Percentiles rank a stretch among this genome's conserved stretches.
These are phyloP conservation scores for Fulica atra DNA, from an alignment of 2,113 vertebrate species.

Conservation along the genomic window DNA sequence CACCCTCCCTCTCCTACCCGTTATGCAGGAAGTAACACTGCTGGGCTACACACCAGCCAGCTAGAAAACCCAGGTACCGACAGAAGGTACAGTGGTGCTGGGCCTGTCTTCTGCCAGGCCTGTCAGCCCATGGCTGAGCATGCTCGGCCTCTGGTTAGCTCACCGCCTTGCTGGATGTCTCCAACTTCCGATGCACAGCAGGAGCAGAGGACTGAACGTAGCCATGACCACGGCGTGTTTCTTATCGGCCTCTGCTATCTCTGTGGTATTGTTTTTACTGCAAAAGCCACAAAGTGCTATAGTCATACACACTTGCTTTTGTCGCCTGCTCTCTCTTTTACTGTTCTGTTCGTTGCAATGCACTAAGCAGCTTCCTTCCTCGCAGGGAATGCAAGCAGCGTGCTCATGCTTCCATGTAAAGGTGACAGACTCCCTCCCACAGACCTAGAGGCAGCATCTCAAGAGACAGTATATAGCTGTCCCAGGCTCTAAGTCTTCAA, in stretches of 20 bases:
- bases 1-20: background rate
- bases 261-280: slow-evolving; percentile 4
- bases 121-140: background rate
- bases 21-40: background rate
- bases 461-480: background rate
- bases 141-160: background rate
- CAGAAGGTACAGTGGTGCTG: fast-evolving
- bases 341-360: background rate
- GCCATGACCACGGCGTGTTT: background rate
- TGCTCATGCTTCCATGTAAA: background rate
- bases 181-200: background rate
- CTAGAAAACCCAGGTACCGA: background rate
- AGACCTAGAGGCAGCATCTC: background rate
- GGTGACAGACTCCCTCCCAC: background rate
- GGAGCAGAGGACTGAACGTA: background rate
- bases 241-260: background rate
- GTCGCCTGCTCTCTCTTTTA: background rate
- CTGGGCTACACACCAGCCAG: background rate
- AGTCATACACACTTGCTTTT: background rate
- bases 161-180: background rate
- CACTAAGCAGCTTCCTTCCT: background rate
- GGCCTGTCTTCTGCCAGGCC: background rate
- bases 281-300: background rate
- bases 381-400: background rate
- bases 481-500: background rate